Percentiles rank a stretch among this genome's conserved stretches.
phyloP scores from a whole-genome alignment of 1,140 invertebrate species.

The Drosophila aff. region DNA sequence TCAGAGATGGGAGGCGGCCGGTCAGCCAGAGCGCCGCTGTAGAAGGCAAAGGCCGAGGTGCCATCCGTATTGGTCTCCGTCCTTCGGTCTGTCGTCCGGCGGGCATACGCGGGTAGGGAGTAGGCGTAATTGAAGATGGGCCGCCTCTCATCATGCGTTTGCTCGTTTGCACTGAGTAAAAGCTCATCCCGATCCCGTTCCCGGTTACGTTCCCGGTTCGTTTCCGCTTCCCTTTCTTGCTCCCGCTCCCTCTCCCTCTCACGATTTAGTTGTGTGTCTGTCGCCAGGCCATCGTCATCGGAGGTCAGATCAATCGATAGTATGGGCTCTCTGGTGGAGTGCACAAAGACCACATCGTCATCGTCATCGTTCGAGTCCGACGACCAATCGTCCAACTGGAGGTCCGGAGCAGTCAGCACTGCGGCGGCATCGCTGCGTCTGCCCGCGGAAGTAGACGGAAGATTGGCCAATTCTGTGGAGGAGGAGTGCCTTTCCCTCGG shows the following conservation, averaged over 20 bases:
- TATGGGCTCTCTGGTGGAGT: conserved; percentile 81
- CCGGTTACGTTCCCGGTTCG: not conserved
- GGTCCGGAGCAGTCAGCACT: conserved; percentile 90
- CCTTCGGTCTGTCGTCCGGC: conserved; percentile 17
- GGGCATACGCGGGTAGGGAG: conserved; percentile 22
- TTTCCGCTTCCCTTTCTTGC: not conserved
- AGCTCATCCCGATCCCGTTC: conserved; percentile 1
- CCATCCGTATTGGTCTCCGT: conserved; percentile 37
- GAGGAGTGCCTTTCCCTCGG: conserved; percentile 51
- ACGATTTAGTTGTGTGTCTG: conserved; percentile 19
- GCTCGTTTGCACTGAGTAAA: not conserved
- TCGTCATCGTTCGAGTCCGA: conserved; percentile 88
- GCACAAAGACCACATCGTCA: conserved; percentile 86
- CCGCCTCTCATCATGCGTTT: conserved; percentile 10
- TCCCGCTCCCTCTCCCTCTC: conserved; percentile 1
- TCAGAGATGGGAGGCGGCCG: conserved; percentile 56
- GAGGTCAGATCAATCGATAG: conserved; percentile 81
- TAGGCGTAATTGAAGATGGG: conserved; percentile 39
- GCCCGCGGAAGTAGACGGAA: conserved; percentile 65
- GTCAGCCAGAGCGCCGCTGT: conserved; percentile 65
- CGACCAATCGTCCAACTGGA: conserved; percentile 91
- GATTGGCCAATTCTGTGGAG: conserved; percentile 33
- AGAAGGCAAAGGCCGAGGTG: conserved; percentile 68
- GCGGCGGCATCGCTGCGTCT: conserved; percentile 66
- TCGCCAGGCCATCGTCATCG: conserved; percentile 67